Base-by-base conservation (phyloP, 2,888 invertebrate genomes). In the Lasioglossum villosulum region DNA sequence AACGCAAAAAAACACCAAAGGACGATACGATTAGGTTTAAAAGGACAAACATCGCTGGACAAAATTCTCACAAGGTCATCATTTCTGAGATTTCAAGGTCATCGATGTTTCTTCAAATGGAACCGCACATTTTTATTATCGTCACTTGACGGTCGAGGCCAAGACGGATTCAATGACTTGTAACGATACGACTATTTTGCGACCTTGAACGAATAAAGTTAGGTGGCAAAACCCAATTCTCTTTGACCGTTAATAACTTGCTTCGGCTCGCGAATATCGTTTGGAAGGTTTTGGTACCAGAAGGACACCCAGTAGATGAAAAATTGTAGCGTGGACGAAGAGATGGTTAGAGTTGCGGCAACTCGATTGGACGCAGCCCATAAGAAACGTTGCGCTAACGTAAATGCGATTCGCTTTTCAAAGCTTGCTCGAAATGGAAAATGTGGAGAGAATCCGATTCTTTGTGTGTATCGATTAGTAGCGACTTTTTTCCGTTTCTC, bases 281-380 rank as follows among this genome's bases (percentile, higher is more conserved):
- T 63, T 6, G 59, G 30, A 16, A 63, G 16, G 2, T 30, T 30
- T 16, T 5, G 63, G 16, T 27, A 63, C 63, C n/a, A 63, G 19
- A 19, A 63, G 34, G 63, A 30, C 63, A 63, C 30, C 63, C 63
- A 19, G 63, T 63, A 63, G 63, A 19, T 34, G 63, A 63, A 63
- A 63, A 63, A 63, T 63, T 63, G 63, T 63, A 82, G 56, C 76
- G 37, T n/a, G 39, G 39, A 63, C 23, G 66, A 71, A 76, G 56
- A 70, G 63, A 66, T 19, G 34, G 66, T 66, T 66, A 66, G 66
- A 66, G 23, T 19, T 34, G 34, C 23, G 34, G 66, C 34, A 34
- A 66, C 34, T 34, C 34, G 34, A 66, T 66, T 34, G 34, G 66
- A 66, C 30, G 3, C 23, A 66, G 34, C 19, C 30, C 19, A 34